Evolutionary conservation across 2,797 vertebrate species (phyloP), one percentile per base, ranked within the genome.

Genomic region (Cuculus canorus): DNA sequence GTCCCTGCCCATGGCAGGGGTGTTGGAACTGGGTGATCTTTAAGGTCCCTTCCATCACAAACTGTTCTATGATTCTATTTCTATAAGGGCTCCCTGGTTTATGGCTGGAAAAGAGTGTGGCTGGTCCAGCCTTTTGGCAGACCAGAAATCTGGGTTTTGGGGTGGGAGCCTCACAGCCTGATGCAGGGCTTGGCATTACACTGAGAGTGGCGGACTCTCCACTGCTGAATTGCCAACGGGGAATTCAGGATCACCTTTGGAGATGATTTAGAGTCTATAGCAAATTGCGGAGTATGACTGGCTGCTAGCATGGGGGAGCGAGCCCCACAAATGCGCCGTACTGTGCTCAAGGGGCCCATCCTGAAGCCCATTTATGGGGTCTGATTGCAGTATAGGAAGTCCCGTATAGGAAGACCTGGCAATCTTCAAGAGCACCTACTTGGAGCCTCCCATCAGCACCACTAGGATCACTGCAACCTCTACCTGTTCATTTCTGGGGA

Each of bases 311-410:
- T 0, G 0, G 45, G 54, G 37, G 21, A 69, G 50, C 0, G 3
- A 84, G 50, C 17, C 54, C 71, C 0, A 0, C 17, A 60, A 35
- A 68, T 2, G 2, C 2, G 2, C 16, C 0, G 0, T 8, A 10
- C 35, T 11, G 1, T 32, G 39, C 33, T 24, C 5, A 0, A 57
- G 22, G 48, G 12, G 2, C 13, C 72, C 41, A 32, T 15, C 32
- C 37, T 53, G 28, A 63, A 61, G 71, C 33, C 37, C 50, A 56
- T 77, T 54, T 66, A 7, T 5, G 2, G 22, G 17, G 27, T 23
- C 17, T 77, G 39, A 10, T 76, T 48, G 37, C 28, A 43, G 22
- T 13, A 27, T 3, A 32, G 39, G 22, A 75, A 48, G 52, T 43
- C 65, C 33, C 37, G 11, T 22, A 32, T 7, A 23, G n/a, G n/a